A percentile compares a stretch with the other conserved stretches of the same genome.
These are phyloP conservation scores for Porites divaricata DNA, from an alignment of 92 coral and sea anemone genomes.

Conservation along the genomic window DNA sequence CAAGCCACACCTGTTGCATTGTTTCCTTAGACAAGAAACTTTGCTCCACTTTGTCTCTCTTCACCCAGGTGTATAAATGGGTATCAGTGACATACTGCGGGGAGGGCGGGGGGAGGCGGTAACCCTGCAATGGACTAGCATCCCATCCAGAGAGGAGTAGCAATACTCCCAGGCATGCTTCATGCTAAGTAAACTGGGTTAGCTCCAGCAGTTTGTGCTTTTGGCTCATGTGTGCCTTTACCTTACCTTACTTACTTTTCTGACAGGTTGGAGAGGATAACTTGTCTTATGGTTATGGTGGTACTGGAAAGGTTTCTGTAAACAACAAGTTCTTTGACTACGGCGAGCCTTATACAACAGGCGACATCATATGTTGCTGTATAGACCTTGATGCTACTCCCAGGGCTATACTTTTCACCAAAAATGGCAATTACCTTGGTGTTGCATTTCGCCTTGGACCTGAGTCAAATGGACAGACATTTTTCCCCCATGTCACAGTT, in stretches of 20 bases:
- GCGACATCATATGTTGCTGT: constrained; percentile 84
- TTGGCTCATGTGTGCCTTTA: too few species aligned
- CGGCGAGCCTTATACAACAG: constrained; percentile 83
- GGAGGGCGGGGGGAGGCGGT: too few species aligned
- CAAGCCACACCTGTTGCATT: too few species aligned
- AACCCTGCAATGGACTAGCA: too few species aligned
- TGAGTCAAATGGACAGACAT: constrained; percentile 71
- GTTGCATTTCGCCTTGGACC: constrained; percentile 90
- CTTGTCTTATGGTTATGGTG: constrained; percentile 96
- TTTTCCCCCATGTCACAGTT: constrained; percentile 92
- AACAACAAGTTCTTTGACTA: constrained; percentile 92
- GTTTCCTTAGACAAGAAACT: too few species aligned
- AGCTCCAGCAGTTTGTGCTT: background rate
- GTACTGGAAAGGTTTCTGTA: constrained; percentile 89
- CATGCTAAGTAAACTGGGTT: too few species aligned
- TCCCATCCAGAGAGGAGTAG: too few species aligned
- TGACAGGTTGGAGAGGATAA: constrained; percentile 82
- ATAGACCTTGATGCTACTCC: constrained; percentile 86
- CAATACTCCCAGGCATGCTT: too few species aligned
- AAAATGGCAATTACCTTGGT: constrained; percentile 89
- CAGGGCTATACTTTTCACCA: constrained; percentile 78
- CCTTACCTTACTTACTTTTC: background rate
- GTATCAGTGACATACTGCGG: too few species aligned
- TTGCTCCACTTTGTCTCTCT: too few species aligned
- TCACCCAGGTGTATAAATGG: too few species aligned